Percentiles rank a stretch among this genome's conserved stretches.
These are phyloP conservation scores for Halisarca cf. caerulea DNA, from an alignment of 37 sponge, comb jelly and placozoan species.

Conservation along the genomic window DNA sequence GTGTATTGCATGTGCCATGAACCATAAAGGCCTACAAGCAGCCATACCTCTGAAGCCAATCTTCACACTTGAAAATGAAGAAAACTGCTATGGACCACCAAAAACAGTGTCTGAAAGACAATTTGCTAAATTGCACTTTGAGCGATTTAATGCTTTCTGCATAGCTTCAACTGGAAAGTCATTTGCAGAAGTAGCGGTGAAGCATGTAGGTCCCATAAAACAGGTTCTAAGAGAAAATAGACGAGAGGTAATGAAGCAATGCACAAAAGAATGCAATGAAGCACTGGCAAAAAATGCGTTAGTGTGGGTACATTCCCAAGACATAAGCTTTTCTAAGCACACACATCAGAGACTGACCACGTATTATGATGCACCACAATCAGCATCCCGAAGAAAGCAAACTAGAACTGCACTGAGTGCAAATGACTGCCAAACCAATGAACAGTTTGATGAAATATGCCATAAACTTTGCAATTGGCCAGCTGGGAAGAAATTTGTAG, in stretches of 20 bases:
- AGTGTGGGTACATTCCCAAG: background rate
- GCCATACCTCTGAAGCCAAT: background rate
- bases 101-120: background rate
- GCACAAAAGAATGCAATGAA: background rate
- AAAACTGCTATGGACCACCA: background rate
- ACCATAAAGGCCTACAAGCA: background rate
- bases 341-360: background rate
- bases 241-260: background rate
- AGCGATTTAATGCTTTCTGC: background rate
- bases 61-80: background rate
- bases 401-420: background rate
- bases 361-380: background rate
- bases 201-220: background rate
- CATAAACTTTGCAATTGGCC: background rate
- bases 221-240: background rate
- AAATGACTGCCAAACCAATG: background rate
- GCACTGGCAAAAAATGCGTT: background rate
- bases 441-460: background rate
- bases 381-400: background rate
- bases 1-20: background rate
- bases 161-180: background rate
- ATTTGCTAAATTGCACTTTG: background rate
- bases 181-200: background rate
- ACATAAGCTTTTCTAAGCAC: background rate
- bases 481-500: background rate